phyloP scores from a whole-genome alignment of 2,113 vertebrate species.

The Entosphenus tridentatus region DNA sequence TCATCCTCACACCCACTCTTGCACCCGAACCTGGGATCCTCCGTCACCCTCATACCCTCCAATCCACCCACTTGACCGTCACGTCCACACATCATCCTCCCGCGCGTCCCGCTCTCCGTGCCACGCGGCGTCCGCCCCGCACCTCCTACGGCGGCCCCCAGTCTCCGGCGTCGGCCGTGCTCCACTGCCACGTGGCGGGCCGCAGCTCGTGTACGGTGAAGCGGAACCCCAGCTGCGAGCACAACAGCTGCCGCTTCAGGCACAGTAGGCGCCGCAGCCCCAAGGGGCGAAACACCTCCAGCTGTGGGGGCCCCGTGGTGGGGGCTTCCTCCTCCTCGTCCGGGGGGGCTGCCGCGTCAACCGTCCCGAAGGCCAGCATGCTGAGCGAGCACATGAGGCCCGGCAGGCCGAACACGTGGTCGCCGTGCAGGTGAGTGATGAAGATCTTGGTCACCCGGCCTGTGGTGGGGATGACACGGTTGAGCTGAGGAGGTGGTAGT shows the following conservation, averaged over 20 bases:
- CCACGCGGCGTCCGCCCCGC: too few relatives aligned
- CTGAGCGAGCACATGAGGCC: conserved; percentile 69
- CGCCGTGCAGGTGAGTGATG: conserved; percentile 73
- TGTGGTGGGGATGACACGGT: conserved; percentile 12
- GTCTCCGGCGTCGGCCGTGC: too few relatives aligned
- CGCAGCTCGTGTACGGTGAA: conserved; percentile 60
- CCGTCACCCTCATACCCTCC: too few relatives aligned
- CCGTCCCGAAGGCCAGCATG: conserved; percentile 23
- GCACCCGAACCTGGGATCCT: too few relatives aligned
- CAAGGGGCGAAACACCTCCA: conserved; percentile 53
- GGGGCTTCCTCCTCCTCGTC: conserved; percentile 11
- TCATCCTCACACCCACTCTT: too few relatives aligned
- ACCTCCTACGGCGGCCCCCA: too few relatives aligned
- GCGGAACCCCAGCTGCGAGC: conserved; percentile 44
- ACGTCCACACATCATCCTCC: too few relatives aligned
- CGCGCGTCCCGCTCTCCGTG: too few relatives aligned
- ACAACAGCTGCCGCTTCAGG: conserved; percentile 39
- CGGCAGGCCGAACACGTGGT: conserved; percentile 70
- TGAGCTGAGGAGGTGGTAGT: too few relatives aligned
- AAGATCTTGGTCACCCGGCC: conserved; percentile 72
- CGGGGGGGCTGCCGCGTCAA: too few relatives aligned
- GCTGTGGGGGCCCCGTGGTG: conserved; percentile 12
- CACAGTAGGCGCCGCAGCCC: conserved; percentile 42
- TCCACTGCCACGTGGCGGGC: conserved; percentile 41
- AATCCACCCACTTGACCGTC: too few relatives aligned